Conservation (phyloP, 2,113 vertebrate species). For the Hydropotes inermis region DNA sequence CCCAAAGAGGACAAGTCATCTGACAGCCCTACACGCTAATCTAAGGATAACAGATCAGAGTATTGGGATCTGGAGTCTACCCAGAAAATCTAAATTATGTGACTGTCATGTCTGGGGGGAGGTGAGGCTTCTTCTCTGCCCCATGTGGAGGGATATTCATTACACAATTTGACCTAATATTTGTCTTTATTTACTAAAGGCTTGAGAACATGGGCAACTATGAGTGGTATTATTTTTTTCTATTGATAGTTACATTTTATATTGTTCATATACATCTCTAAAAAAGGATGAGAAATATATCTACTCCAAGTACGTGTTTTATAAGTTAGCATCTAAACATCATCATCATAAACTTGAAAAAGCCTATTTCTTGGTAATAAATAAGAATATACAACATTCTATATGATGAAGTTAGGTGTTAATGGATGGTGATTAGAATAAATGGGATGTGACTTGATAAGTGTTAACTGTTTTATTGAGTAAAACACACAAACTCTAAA, state of each 20-base stretch:
- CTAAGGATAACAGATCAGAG: no score
- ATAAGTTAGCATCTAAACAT: background rate
- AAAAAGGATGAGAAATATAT: background rate
- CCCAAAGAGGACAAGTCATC: background rate
- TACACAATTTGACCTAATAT: background rate
- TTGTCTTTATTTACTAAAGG: background rate
- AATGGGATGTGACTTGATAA: background rate
- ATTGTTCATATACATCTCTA: background rate
- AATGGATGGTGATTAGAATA: background rate
- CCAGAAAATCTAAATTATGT: background rate
- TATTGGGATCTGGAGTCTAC: background rate
- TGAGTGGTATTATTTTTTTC: background rate
- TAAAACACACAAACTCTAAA: background rate
- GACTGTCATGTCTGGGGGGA: background rate
- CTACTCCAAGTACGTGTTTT: background rate
- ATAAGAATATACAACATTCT: background rate
- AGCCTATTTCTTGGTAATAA: background rate
- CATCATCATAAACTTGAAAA: background rate
- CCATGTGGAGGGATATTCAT: background rate
- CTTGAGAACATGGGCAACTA: background rate
- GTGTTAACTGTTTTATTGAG: background rate
- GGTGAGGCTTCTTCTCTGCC: fast-evolving
- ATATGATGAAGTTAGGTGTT: background rate
- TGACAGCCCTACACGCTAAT: fast-evolving
- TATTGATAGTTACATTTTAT: background rate